Conservation (phyloP, 23 tunicate genomes). For the Ciona savignyi region DNA sequence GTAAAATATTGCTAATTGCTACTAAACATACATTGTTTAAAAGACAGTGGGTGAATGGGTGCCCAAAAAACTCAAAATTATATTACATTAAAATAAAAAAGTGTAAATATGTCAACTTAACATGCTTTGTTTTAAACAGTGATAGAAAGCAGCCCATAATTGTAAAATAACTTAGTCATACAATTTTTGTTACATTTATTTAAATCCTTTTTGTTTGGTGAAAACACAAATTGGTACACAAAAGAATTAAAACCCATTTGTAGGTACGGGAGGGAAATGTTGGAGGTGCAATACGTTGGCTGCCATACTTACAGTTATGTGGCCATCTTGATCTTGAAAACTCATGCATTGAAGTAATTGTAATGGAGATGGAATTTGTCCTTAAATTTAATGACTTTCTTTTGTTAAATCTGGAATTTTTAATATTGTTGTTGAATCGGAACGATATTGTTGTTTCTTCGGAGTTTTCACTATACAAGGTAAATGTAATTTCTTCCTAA, state of each 20-base stretch:
- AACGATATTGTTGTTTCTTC: slow-evolving; percentile 73
- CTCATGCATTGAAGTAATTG: slow-evolving; percentile 62
- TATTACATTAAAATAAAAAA: too few relatives aligned
- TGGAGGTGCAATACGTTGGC: slow-evolving; percentile 76
- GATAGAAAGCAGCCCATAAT: too few relatives aligned
- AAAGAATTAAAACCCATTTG: background rate
- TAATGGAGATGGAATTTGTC: slow-evolving; percentile 64
- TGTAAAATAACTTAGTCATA: too few relatives aligned
- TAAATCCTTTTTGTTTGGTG: too few relatives aligned
- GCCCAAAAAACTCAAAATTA: too few relatives aligned
- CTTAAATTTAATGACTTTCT: slow-evolving; percentile 51
- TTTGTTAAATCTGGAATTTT: slow-evolving; percentile 40
- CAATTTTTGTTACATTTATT: too few relatives aligned
- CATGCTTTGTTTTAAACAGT: too few relatives aligned
- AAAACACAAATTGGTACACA: background rate
- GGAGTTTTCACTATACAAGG: slow-evolving; percentile 45
- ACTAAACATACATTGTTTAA: too few relatives aligned
- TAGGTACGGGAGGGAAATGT: slow-evolving; percentile 76
- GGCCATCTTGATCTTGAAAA: slow-evolving; percentile 66
- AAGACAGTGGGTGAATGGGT: too few relatives aligned
- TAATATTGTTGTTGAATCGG: slow-evolving; percentile 27
- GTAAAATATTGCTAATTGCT: too few relatives aligned
- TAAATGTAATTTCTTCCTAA: background rate
- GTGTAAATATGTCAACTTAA: too few relatives aligned
- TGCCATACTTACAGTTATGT: slow-evolving; percentile 68